A percentile compares a stretch with the other conserved stretches of the same genome.
Evolutionary conservation across 2,797 vertebrate species (phyloP).

Genomic region (Eleutherodactylus coqui): DNA sequence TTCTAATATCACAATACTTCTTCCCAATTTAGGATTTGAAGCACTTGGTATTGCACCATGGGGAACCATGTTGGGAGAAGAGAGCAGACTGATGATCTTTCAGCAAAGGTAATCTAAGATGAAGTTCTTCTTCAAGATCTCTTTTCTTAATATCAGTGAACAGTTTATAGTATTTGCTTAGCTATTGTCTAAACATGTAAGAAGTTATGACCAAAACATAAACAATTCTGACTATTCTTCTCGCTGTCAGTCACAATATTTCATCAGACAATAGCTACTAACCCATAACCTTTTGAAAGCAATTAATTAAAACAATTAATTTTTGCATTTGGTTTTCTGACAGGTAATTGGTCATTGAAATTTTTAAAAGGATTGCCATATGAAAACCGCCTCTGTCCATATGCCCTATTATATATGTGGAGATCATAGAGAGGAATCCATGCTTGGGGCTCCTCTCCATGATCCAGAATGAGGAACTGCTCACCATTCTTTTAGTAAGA

Average conservation of each 20-base stretch:
- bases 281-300: background rate
- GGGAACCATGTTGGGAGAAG: slow-evolving; percentile 50
- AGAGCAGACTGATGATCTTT: slow-evolving; percentile 28
- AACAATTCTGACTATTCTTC: too few species aligned
- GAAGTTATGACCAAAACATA: too few species aligned
- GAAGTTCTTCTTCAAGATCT: background rate
- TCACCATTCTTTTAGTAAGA: too few species aligned
- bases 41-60: slow-evolving; percentile 35
- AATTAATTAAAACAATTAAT: too few species aligned
- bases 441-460: too few species aligned
- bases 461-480: too few species aligned
- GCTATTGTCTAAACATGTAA: background rate
- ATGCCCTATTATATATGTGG: too few species aligned
- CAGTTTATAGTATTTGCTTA: background rate
- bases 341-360: too few species aligned
- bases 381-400: too few species aligned
- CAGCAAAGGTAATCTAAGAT: slow-evolving; percentile 36
- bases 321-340: too few species aligned
- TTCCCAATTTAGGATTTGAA: slow-evolving; percentile 34
- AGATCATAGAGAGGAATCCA: too few species aligned
- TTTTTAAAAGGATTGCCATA: too few species aligned
- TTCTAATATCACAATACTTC: background rate
- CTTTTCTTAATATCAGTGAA: background rate
- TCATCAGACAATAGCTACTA: background rate
- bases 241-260: background rate